phyloP scores from a whole-genome alignment of 2,113 vertebrate genomes.

The Myrmecobius fasciatus region DNA sequence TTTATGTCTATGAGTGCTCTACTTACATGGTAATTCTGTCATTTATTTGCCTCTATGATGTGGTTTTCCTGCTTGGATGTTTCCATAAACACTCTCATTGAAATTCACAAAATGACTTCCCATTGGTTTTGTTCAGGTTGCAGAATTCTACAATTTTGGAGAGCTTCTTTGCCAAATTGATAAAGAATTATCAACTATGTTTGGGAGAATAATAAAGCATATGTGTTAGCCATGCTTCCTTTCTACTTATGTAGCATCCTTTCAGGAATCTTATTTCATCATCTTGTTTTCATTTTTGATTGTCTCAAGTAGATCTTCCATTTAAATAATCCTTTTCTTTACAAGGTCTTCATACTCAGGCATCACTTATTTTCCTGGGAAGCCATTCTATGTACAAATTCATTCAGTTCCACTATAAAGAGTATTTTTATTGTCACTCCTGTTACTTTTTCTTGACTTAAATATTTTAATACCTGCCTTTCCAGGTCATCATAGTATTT shows the following conservation, averaged over 20 bases:
- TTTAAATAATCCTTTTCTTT: not conserved
- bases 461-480: not conserved
- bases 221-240: not conserved
- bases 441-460: too few relatives aligned
- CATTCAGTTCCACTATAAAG: not conserved
- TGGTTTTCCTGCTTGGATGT: not conserved
- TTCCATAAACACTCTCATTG: not conserved
- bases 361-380: not conserved
- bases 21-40: not conserved
- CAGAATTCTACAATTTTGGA: conserved; percentile 9
- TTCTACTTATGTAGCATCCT: not conserved
- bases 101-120: not conserved
- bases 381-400: not conserved
- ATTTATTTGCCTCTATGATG: not conserved
- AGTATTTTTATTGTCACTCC: not conserved
- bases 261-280: not conserved
- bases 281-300: not conserved
- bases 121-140: conserved; percentile 22
- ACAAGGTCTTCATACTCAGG: not conserved
- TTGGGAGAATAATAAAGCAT: not conserved
- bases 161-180: not conserved
- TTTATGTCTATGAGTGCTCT: not conserved
- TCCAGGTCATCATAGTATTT: not conserved
- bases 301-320: not conserved
- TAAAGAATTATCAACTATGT: not conserved